Base-by-base conservation (phyloP, 2,797 vertebrate species). In the Xiphorhynchus erythropygius region DNA sequence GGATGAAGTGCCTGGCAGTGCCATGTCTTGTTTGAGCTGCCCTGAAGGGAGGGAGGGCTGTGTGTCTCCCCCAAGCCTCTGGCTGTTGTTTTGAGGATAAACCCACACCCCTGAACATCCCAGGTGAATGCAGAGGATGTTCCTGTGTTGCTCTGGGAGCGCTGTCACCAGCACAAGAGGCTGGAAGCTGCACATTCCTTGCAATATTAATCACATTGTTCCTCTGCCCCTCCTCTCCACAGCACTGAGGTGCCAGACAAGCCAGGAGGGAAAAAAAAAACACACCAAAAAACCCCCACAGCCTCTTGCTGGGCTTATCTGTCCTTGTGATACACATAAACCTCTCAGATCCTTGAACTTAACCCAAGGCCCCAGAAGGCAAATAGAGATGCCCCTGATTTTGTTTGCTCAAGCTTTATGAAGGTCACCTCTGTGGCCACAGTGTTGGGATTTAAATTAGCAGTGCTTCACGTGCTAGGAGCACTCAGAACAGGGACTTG, bases 1-100 rank as follows among this genome's bases (percentile, higher is more conserved):
- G 80, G 77, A 71, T 23, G 62, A 84, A 5, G 17, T 3, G 7
- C 1, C 39, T 15, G 37, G 64, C 4, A 55, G 63, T 0, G 18
- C 0, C 71, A 60, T n/a, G 47, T 67, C 76, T 21, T 35, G 21
- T 53, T 89, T 59, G 30, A 44, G 53, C 57, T n/a, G 28, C 74
- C 67, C 77, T 68, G 69, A 56, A 75, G 79, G 70, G 33, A 85
- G 23, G 44, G 30, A 2, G 6, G 22, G 87, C 60, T 22, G 33
- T 19, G 33, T 7, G 8, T 4, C 19, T 5, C 21, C 10, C 6
- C 7, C 7, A 11, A 4, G 25, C 69, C 2, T 1, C 0, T 3
- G 56, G 35, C 33, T 94, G 93, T 79, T 97, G 95, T 95, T 93
- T 60, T 44, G 68, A 79, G 84, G 80, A n/a, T 50, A 41, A 94